Percentiles rank a stretch among this genome's conserved stretches.
Evolutionary conservation across 2,888 invertebrate genomes (phyloP).

Genomic region (Pegoplata infirma): DNA sequence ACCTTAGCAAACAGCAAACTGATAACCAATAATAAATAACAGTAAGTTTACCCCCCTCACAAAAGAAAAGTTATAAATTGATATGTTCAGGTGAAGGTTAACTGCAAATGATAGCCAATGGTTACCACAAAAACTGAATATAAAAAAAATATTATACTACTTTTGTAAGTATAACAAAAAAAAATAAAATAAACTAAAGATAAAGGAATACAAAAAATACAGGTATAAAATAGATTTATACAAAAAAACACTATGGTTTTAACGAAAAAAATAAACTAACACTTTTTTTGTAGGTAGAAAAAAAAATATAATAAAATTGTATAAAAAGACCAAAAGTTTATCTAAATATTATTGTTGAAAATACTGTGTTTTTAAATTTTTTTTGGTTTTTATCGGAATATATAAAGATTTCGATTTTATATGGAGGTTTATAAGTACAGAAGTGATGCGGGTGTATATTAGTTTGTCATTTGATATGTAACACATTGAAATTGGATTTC

Average conservation of each 20-base stretch:
- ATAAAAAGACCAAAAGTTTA: conserved; percentile 31
- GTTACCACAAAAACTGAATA: conserved; percentile 30
- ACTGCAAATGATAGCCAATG: conserved; percentile 63
- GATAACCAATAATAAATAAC: conserved; percentile 63
- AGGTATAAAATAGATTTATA: conserved; percentile 22
- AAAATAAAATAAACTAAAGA: conserved; percentile 25
- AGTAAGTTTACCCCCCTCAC: conserved; percentile 42
- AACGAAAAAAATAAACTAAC: conserved; percentile 23
- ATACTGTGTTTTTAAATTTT: background rate
- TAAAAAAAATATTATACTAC: conserved; percentile 26
- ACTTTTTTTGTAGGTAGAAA: conserved; percentile 14
- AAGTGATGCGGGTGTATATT: too few relatives aligned
- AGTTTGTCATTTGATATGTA: too few relatives aligned
- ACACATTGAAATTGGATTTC: too few relatives aligned
- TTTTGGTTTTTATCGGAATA: too few relatives aligned
- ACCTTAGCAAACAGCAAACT: conserved; percentile 25
- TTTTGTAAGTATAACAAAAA: conserved; percentile 26
- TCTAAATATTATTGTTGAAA: conserved; percentile 50
- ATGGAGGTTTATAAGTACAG: too few relatives aligned
- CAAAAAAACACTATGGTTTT: conserved; percentile 10
- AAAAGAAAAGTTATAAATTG: conserved; percentile 65
- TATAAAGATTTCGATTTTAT: conserved; percentile 18
- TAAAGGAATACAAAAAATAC: conserved; percentile 17
- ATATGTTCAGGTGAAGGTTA: conserved; percentile 66
- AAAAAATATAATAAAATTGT: background rate